Conservation (phyloP, 2,113 vertebrate genomes). For the Origma solitaria region DNA sequence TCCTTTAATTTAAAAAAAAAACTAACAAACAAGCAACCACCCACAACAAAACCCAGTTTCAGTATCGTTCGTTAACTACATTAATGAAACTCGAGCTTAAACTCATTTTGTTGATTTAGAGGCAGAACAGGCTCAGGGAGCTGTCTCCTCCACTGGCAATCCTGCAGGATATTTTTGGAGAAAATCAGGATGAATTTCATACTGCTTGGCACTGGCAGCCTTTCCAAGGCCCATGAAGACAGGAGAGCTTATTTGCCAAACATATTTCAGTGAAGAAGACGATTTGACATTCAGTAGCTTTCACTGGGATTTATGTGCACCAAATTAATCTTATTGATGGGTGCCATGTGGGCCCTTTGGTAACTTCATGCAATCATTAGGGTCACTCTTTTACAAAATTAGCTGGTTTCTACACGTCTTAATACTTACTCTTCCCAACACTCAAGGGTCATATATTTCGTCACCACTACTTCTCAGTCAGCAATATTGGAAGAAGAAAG, state of each 20-base stretch:
- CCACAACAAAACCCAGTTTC: neutral
- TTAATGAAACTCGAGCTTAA: neutral
- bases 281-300: neutral
- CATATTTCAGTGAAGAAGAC: neutral
- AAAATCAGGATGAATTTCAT: neutral
- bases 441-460: neutral
- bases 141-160: neutral
- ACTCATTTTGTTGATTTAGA: neutral
- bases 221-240: neutral
- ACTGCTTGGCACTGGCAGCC: fast-evolving
- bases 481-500: neutral
- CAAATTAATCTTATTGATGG: neutral
- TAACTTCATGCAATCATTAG: neutral
- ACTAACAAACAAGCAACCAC: neutral
- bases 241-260: neutral
- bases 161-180: neutral
- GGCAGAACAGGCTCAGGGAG: neutral
- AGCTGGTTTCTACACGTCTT: fast-evolving
- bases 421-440: neutral
- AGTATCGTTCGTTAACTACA: neutral
- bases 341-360: neutral
- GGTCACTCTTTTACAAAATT: neutral
- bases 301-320: neutral
- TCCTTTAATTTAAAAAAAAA: neutral
- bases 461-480: neutral